Evolutionary conservation across 1,140 invertebrate species (phyloP).

Genomic region (Antheraea pernyi): DNA sequence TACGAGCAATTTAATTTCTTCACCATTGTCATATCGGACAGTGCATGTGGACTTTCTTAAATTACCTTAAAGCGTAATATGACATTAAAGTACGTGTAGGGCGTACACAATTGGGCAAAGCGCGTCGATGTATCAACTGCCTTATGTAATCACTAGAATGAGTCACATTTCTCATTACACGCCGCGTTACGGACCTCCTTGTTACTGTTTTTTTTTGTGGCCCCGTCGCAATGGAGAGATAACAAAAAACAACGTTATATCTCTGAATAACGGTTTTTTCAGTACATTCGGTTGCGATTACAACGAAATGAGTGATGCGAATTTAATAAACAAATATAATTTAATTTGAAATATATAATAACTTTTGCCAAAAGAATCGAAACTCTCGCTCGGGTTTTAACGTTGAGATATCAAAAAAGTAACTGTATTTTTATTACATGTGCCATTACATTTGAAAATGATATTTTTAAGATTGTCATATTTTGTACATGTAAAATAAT

Average conservation of each 20-base stretch:
- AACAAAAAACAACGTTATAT: constrained; percentile 5
- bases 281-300: neutral
- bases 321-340: too few species aligned
- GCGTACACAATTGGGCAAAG: neutral
- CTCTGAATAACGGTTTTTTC: constrained; percentile 10
- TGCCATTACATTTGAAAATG: too few species aligned
- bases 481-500: too few species aligned
- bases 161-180: constrained; percentile 20
- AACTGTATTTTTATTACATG: too few species aligned
- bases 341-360: too few species aligned
- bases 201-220: constrained; percentile 1
- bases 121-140: neutral
- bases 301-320: too few species aligned
- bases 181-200: constrained; percentile 7
- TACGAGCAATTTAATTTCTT: neutral
- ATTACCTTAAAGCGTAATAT: neutral
- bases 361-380: too few species aligned
- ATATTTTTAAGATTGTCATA: too few species aligned
- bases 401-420: too few species aligned
- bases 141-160: constrained; percentile 8
- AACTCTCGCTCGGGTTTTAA: too few species aligned
- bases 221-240: neutral
- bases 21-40: neutral
- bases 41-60: neutral
- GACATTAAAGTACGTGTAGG: neutral